phyloP scores from a whole-genome alignment of 1,140 invertebrate species.

The Ylistrum balloti region DNA sequence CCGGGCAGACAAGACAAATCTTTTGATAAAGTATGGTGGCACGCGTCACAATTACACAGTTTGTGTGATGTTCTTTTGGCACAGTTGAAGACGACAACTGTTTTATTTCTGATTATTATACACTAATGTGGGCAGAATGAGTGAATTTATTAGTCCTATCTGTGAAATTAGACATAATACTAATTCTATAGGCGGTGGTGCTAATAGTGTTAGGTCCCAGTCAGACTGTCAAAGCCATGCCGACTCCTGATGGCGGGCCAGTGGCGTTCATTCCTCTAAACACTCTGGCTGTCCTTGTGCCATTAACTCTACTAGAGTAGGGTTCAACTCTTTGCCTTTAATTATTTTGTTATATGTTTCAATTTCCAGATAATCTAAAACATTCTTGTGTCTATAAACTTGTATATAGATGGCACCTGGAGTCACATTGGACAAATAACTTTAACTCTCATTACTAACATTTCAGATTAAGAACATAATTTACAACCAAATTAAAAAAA shows the following conservation, averaged over 20 bases:
- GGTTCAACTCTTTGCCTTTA: background rate
- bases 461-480: background rate
- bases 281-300: background rate
- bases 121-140: background rate
- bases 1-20: background rate
- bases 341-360: background rate
- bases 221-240: background rate
- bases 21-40: constrained; percentile 18
- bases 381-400: background rate
- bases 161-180: background rate
- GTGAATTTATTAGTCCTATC: constrained; percentile 4
- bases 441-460: background rate
- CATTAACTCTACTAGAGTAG: background rate
- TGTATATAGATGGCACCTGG: background rate
- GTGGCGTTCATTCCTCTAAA: background rate
- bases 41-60: background rate
- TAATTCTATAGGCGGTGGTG: background rate
- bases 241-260: background rate
- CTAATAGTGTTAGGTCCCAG: background rate
- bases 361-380: constrained; percentile 12
- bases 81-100: background rate
- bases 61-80: background rate
- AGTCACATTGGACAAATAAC: background rate
- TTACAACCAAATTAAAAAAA: background rate
- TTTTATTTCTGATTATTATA: background rate